Evolutionary conservation across 2,888 invertebrate genomes (phyloP).

Genomic region (Oxytorus armatus): DNA sequence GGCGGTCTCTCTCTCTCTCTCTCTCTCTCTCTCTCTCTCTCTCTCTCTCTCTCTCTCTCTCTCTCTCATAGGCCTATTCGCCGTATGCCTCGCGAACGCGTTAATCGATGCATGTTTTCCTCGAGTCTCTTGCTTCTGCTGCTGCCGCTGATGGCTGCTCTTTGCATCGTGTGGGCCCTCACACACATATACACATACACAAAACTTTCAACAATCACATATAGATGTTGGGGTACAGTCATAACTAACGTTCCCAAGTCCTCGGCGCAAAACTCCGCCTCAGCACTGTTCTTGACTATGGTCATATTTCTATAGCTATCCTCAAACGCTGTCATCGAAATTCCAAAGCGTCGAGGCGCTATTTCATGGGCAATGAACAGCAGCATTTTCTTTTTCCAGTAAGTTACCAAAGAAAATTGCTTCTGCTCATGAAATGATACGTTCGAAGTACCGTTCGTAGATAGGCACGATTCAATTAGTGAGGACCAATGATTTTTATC

Average conservation of each 20-base stretch:
- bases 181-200: too few relatives aligned
- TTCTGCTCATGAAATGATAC: too few relatives aligned
- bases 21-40: conserved; percentile 39
- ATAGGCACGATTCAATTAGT: too few relatives aligned
- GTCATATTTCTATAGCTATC: conserved; percentile 14
- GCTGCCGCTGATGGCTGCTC: conserved; percentile 37
- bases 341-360: conserved; percentile 16
- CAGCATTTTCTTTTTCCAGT: too few relatives aligned
- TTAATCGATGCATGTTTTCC: conserved; percentile 69
- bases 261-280: background rate
- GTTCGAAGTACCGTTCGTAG: too few relatives aligned
- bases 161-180: conserved; percentile 41
- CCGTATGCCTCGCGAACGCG: conserved; percentile 64
- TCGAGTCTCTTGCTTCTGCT: conserved; percentile 33
- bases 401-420: too few relatives aligned
- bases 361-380: too few relatives aligned
- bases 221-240: background rate
- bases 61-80: conserved; percentile 25
- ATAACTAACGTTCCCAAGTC: background rate
- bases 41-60: conserved; percentile 34
- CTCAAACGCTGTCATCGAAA: conserved; percentile 5
- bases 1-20: conserved; percentile 60
- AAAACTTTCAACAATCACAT: background rate
- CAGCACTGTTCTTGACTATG: conserved; percentile 11
- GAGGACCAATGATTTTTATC: too few relatives aligned